Conservation (phyloP, 2,888 invertebrate species). For the Spilarctia lutea region DNA sequence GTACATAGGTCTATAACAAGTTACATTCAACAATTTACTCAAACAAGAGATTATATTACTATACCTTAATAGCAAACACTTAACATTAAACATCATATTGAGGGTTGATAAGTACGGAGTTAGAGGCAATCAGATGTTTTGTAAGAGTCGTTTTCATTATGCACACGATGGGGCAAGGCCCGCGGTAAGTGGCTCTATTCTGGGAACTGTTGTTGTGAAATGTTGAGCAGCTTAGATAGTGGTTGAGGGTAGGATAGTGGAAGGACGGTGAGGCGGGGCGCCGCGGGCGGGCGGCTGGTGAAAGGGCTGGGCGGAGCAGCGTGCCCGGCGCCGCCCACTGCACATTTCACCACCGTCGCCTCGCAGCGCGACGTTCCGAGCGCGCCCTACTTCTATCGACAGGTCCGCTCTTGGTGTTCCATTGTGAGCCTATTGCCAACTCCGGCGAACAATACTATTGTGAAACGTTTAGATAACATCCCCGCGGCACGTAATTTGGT, state of each 20-base stretch:
- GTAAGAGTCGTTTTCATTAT: constrained; percentile 70
- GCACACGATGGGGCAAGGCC: constrained; percentile 74
- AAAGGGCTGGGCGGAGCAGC: constrained; percentile 84
- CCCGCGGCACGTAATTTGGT: constrained; percentile 69
- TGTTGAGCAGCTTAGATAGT: constrained; percentile 63
- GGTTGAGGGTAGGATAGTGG: constrained; percentile 73
- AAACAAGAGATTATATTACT: constrained; percentile 33
- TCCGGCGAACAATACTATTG: constrained; percentile 80
- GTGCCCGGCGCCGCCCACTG: constrained; percentile 81
- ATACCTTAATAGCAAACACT: constrained; percentile 24
- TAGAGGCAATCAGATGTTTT: constrained; percentile 57
- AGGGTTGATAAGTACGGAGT: constrained; percentile 44
- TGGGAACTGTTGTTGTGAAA: constrained; percentile 77
- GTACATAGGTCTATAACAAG: constrained; percentile 31
- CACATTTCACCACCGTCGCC: constrained; percentile 80
- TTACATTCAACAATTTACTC: constrained; percentile 37
- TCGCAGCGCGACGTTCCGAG: constrained; percentile 66
- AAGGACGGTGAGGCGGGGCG: constrained; percentile 68
- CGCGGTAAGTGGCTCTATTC: constrained; percentile 73
- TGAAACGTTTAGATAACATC: constrained; percentile 81
- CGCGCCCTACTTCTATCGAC: constrained; percentile 81
- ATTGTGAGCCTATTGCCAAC: constrained; percentile 78
- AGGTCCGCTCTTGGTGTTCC: constrained; percentile 82
- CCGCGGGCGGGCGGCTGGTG: constrained; percentile 80
- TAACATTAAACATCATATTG: constrained; percentile 25